These are phyloP conservation scores for Epinephelus lanceolatus DNA, from an alignment of 2,113 vertebrate species.

Conservation along the genomic window DNA sequence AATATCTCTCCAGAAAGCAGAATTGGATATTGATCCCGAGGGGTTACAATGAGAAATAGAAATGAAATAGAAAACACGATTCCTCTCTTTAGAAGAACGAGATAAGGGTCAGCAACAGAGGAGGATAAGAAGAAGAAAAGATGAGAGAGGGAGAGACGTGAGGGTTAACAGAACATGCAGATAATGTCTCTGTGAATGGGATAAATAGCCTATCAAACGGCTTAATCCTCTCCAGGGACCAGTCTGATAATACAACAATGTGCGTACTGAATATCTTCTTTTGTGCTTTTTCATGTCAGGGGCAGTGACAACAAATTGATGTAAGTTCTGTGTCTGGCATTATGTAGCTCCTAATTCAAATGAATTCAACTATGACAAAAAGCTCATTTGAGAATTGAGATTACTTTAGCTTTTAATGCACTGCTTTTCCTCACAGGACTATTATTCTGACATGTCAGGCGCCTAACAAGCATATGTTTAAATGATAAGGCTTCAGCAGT, in stretches of 20 bases:
- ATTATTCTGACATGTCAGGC: no score
- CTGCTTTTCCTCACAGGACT: no score
- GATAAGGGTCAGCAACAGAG: conserved; percentile 5
- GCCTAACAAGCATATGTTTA: no score
- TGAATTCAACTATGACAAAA: not conserved
- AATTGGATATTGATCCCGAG: conserved; percentile 70
- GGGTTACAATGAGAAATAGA: conserved; percentile 33
- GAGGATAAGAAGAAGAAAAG: not conserved
- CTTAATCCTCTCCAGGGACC: not conserved
- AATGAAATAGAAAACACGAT: conserved; percentile 40
- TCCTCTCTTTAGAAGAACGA: conserved; percentile 13
- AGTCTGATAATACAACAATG: not conserved
- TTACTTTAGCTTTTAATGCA: not conserved
- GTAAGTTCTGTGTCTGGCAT: not conserved
- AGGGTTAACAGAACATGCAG: conserved; percentile 8
- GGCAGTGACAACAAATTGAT: not conserved
- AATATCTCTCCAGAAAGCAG: conserved; percentile 35
- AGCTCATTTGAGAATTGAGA: not conserved
- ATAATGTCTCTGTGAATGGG: conserved; percentile 18
- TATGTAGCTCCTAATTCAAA: not conserved
- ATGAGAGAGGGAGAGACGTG: not conserved
- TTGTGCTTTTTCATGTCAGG: not conserved
- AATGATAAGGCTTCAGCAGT: no score
- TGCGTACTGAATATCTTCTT: not conserved
- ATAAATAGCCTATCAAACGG: not conserved